Conservation (phyloP, 2,113 vertebrate species). For the Oreochromis aureus region DNA sequence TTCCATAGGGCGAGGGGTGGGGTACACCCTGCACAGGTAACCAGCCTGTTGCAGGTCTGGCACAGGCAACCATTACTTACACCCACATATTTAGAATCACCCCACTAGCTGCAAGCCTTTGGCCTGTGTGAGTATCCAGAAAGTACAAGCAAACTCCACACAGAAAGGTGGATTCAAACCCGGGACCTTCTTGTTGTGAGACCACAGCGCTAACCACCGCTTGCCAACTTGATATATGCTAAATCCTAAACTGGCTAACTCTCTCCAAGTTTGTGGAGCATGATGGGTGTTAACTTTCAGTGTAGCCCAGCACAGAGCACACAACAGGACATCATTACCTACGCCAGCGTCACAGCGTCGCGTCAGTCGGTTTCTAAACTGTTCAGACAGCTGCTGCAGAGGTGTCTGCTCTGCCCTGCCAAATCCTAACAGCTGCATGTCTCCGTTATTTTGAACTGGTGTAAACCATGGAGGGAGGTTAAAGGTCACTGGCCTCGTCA, state of each 20-base stretch:
- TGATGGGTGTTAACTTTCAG: not conserved
- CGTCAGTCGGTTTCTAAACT: constrained; percentile 7
- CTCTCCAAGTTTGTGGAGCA: not conserved
- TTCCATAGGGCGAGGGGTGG: not conserved
- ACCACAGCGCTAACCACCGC: not conserved
- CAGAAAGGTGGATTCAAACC: not conserved
- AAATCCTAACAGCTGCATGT: not conserved
- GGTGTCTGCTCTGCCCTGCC: not conserved
- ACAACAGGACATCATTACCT: not conserved
- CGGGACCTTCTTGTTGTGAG: not conserved
- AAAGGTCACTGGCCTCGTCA: constrained; percentile 18
- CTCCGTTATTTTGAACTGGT: not conserved
- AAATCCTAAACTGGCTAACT: not conserved
- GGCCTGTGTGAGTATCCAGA: not conserved
- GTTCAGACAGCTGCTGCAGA: constrained; percentile 7
- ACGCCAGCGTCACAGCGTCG: not conserved
- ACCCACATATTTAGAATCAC: not conserved
- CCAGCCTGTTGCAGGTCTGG: not conserved
- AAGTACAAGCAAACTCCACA: not conserved
- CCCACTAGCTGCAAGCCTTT: not conserved
- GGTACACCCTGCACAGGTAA: not conserved
- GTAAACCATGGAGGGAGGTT: constrained; percentile 3
- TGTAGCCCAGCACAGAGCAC: not conserved
- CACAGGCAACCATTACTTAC: not conserved
- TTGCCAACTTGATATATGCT: not conserved